Evolutionary conservation across 2,113 vertebrate genomes (phyloP).

Genomic region (Lutjanus erythropterus): DNA sequence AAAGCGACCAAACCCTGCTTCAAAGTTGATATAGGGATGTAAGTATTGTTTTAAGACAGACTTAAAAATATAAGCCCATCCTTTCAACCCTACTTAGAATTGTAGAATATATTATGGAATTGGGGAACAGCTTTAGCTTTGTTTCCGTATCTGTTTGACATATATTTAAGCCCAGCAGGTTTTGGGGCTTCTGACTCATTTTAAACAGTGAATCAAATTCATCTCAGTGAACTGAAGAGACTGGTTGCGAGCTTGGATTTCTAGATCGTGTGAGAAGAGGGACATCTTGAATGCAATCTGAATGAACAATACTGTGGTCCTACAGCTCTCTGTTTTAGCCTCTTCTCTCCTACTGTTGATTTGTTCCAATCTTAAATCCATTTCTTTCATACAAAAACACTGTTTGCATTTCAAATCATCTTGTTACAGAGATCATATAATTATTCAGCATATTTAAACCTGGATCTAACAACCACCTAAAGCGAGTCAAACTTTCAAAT

Average conservation of each 20-base stretch:
- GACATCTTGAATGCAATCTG: slow-evolving; percentile 10
- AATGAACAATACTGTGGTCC: neutral
- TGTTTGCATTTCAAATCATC: neutral
- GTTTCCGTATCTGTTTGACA: no score
- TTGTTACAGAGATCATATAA: neutral
- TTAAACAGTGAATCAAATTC: neutral
- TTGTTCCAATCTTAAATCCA: neutral
- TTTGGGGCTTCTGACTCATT: neutral
- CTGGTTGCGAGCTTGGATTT: neutral
- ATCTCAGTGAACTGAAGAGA: neutral
- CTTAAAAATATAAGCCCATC: no score
- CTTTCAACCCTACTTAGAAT: no score
- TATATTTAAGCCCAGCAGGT: neutral
- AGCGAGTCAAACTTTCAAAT: neutral
- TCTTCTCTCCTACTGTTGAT: neutral
- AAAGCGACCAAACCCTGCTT: no score
- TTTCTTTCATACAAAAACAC: neutral
- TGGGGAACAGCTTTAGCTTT: no score
- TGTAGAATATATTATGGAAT: no score
- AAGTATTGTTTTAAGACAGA: no score
- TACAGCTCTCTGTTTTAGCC: neutral
- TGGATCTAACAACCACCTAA: neutral
- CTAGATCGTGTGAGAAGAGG: neutral
- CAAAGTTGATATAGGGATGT: no score
- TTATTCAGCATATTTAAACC: neutral